Percentiles rank a stretch among this genome's conserved stretches.
Conservation (phyloP, 2,113 vertebrate species). For the Raja brachyura region DNA sequence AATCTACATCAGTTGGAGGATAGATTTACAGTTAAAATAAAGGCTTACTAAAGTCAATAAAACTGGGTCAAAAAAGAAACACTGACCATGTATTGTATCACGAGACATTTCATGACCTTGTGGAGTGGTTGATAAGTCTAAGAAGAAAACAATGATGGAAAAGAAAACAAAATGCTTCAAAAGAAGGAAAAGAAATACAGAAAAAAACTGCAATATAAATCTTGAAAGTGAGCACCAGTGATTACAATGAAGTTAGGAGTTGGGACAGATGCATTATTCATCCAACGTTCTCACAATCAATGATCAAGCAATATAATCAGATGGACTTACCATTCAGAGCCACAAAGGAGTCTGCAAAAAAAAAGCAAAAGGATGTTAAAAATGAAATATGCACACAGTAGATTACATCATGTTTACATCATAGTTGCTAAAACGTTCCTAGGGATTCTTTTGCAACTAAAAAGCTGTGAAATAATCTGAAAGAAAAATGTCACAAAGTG, state of each 20-base stretch:
- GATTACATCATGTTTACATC: not conserved
- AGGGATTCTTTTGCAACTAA: not conserved
- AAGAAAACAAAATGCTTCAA: slow-evolving; percentile 38
- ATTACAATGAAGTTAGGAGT: not conserved
- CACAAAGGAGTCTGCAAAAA: slow-evolving; percentile 87
- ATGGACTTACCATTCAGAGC: slow-evolving; percentile 84
- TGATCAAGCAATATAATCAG: not conserved
- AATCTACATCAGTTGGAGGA: not conserved
- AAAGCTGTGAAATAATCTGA: not conserved
- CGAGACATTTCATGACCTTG: slow-evolving; percentile 80
- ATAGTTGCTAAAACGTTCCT: not conserved
- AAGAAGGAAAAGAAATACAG: slow-evolving; percentile 45
- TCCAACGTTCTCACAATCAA: not conserved
- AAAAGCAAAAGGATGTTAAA: not conserved
- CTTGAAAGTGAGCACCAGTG: not conserved
- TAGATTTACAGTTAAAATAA: not conserved
- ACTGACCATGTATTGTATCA: slow-evolving; percentile 69
- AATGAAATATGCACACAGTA: not conserved
- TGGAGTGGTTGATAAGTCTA: slow-evolving; percentile 80
- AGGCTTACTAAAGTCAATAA: slow-evolving; percentile 13
- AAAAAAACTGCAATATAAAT: slow-evolving; percentile 8
- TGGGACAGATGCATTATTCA: slow-evolving; percentile 6
- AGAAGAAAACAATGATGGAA: slow-evolving; percentile 65
- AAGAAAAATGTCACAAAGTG: no score
- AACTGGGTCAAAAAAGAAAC: slow-evolving; percentile 43